Evolutionary conservation across 1,140 invertebrate species (phyloP).

Genomic region (Paraescarpia echinospica): DNA sequence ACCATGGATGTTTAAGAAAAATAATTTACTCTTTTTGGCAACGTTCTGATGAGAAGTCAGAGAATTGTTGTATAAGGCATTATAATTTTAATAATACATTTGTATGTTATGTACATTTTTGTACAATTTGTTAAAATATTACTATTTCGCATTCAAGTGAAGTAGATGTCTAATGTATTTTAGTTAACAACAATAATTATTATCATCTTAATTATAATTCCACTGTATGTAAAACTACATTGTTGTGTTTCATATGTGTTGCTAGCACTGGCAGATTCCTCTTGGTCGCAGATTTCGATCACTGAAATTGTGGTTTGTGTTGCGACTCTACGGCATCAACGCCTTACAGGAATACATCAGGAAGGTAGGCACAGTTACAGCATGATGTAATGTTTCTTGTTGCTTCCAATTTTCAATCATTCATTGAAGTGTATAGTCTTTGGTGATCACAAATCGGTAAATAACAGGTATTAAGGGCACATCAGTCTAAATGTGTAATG

Average conservation of each 20-base stretch:
- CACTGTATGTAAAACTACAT: background rate
- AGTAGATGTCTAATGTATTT: background rate
- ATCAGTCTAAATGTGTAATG: background rate
- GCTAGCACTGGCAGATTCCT: conserved; percentile 90
- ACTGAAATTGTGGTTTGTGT: conserved; percentile 92
- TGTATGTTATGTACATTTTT: background rate
- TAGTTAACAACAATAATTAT: background rate
- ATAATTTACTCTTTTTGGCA: background rate
- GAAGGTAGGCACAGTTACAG: conserved; percentile 66
- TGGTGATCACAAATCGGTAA: background rate
- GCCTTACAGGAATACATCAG: conserved; percentile 79
- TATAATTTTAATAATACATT: background rate
- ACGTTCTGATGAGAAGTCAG: background rate
- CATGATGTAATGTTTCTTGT: background rate
- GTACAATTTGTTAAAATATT: background rate
- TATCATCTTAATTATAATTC: no score
- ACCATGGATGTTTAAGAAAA: background rate
- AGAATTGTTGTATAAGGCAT: background rate
- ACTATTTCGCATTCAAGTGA: background rate
- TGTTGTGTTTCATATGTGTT: background rate
- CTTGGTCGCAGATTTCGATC: conserved; percentile 86
- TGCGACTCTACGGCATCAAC: conserved; percentile 79
- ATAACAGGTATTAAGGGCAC: background rate
- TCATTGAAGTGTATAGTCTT: background rate
- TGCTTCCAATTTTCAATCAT: background rate